Conservation (phyloP, 2,797 vertebrate genomes). For the Urosaurus nigricauda region DNA sequence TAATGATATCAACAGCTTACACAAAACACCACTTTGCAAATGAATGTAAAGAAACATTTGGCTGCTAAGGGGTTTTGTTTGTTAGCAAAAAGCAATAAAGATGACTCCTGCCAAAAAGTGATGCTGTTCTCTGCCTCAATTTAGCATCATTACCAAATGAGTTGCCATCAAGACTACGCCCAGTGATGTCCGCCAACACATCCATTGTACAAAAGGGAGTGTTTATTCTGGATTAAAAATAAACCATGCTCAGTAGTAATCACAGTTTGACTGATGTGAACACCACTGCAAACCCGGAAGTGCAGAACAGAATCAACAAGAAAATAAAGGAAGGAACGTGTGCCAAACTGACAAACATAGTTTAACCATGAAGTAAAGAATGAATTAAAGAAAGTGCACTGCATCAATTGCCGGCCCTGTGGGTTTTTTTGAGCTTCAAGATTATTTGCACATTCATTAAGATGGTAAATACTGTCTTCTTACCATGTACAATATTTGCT, state of each 20-base stretch:
- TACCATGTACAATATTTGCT: conserved; percentile 94
- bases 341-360: background rate
- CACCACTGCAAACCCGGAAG: background rate
- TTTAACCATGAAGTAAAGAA: background rate
- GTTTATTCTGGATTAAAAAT: background rate
- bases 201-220: background rate
- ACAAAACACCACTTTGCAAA: background rate
- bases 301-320: background rate
- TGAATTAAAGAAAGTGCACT: background rate
- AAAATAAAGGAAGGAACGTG: background rate
- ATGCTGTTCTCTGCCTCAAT: background rate
- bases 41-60: background rate
- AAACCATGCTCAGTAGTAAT: background rate
- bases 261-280: background rate
- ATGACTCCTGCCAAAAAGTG: background rate
- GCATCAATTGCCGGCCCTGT: background rate
- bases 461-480: conserved; percentile 44
- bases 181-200: too few relatives aligned
- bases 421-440: background rate
- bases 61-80: too few relatives aligned
- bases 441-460: background rate
- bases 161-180: too few relatives aligned
- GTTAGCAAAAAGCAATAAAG: too few relatives aligned
- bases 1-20: background rate
- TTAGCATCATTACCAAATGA: background rate